Evolutionary conservation across 1,140 invertebrate genomes (phyloP).

Genomic region (Bombus confusus): DNA sequence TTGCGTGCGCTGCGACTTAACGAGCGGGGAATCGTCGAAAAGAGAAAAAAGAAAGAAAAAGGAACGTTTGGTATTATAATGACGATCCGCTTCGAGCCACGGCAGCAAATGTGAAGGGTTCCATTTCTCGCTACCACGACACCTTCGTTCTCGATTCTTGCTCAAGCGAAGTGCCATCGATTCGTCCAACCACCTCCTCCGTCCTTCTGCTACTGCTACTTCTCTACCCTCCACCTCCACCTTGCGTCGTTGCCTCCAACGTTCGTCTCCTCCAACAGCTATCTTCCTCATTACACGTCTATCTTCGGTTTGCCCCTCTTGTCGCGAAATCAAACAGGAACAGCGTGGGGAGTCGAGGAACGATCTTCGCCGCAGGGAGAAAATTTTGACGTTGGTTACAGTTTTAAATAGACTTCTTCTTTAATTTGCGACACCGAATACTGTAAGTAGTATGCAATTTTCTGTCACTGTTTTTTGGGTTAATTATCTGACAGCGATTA

Average conservation of each 20-base stretch:
- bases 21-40: constrained; percentile 47
- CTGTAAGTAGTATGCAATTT: not conserved
- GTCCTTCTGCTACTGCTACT: constrained; percentile 25
- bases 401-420: not conserved
- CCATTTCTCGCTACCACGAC: constrained; percentile 35
- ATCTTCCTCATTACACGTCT: constrained; percentile 65
- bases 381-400: not conserved
- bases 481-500: not conserved
- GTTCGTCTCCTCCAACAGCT: constrained; percentile 49
- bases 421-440: not conserved
- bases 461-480: not conserved
- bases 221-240: constrained; percentile 26
- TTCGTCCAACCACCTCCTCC: constrained; percentile 49
- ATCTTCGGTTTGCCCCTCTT: constrained; percentile 26
- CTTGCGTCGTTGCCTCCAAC: constrained; percentile 31
- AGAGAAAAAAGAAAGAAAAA: not conserved
- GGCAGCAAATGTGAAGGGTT: constrained; percentile 56
- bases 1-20: constrained; percentile 50
- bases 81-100: constrained; percentile 55
- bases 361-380: not conserved
- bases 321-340: constrained; percentile 46
- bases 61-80: constrained; percentile 62
- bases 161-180: constrained; percentile 51
- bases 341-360: not conserved
- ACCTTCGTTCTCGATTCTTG: constrained; percentile 51